Evolutionary conservation across 2,113 vertebrate species (phyloP).

Genomic region (Barbus barbus): DNA sequence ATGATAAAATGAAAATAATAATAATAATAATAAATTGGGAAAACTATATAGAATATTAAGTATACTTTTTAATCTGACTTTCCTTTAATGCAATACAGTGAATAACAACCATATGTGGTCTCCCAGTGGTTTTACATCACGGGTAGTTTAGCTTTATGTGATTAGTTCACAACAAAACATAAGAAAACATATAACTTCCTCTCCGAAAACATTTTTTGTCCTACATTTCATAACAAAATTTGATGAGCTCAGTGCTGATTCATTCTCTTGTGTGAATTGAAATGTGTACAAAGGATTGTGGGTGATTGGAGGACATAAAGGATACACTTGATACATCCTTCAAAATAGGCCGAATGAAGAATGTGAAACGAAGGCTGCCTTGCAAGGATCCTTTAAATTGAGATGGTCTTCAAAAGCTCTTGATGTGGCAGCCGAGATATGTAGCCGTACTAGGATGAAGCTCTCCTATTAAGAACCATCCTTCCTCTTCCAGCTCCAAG

Average conservation of each 20-base stretch:
- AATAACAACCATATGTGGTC: neutral
- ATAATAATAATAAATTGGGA: neutral
- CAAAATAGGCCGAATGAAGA: neutral
- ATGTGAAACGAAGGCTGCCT: neutral
- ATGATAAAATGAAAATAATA: neutral
- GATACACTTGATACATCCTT: neutral
- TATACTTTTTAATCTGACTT: neutral
- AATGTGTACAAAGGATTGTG: neutral
- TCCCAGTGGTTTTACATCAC: neutral
- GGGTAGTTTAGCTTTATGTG: too few relatives aligned
- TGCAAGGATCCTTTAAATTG: neutral
- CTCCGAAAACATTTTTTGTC: neutral
- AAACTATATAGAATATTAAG: too few relatives aligned
- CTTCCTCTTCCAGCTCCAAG: neutral
- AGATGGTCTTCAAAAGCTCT: neutral
- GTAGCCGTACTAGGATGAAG: neutral
- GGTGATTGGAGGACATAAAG: neutral
- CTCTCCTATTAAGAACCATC: neutral
- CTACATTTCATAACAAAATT: neutral
- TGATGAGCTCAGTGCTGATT: neutral
- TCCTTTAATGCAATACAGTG: too few relatives aligned
- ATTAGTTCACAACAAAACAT: neutral
- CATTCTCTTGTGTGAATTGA: neutral
- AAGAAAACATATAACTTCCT: neutral
- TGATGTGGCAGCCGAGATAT: neutral